Evolutionary conservation across 2,113 vertebrate genomes (phyloP), one percentile per base, ranked within the genome.

Genomic region (Xenus cinereus): DNA sequence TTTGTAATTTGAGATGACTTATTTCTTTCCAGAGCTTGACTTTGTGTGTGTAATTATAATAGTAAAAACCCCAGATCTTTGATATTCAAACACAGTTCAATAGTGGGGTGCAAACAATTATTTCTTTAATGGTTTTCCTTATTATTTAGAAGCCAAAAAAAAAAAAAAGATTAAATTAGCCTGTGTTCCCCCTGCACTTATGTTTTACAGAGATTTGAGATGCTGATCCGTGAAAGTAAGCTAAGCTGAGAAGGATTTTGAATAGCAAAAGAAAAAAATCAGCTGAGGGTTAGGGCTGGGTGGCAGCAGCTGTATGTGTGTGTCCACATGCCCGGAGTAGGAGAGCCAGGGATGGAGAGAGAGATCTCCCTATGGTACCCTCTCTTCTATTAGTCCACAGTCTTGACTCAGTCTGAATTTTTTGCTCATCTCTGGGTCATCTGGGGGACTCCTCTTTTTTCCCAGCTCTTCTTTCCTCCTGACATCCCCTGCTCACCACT

Each of bases 1-100:
- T 95, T 82, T 79, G 89, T 87, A 89, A 91, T 91, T 89, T 92
- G 80, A 87, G 92, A 73, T 94, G 35, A 63, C 33, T 71, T 33
- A 35, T 57, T 95, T 93, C 37, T 74, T 85, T 95, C 84, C 41
- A 85, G 69, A 76, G 18, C 37, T 85, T 76, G 48, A 53, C 45
- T 91, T 51, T 43, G 15, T 87, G 53, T 93, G 45, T 87, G 13
- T 66, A 83, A 87, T 85, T 93, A 63, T 41, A 90, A 27, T 53
- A 80, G 63, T 66, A 53, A 89, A 93, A 50, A 43, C 59, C 4
- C 0, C 53, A 94, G 60, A 56, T 39, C 71, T 63, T 75, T 86
- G 56, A 20, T 89, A 60, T 63, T 89, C 28, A 59, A 67, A 35
- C 27, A 27, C 46, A 53, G 48, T 86, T 85, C 72, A 77, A 27